A percentile compares a stretch with the other conserved stretches of the same genome.
phyloP scores from a whole-genome alignment of 2,888 invertebrate species.

The Drosophila limbata region DNA sequence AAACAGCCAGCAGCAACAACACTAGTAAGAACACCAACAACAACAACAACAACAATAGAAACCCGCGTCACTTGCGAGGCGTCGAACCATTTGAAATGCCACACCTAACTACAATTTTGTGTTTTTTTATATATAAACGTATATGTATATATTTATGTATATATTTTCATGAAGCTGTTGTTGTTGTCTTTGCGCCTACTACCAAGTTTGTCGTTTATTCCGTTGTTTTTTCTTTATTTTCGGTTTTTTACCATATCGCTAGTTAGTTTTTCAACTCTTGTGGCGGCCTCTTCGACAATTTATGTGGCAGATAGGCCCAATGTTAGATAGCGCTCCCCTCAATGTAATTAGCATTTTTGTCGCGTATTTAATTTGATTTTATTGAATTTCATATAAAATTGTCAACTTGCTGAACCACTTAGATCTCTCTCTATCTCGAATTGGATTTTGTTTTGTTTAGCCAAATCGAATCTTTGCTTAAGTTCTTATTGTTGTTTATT shows the following conservation, averaged over 20 bases:
- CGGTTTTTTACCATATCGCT: slow-evolving; percentile 26
- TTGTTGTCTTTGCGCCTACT: slow-evolving; percentile 71
- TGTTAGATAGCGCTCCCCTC: slow-evolving; percentile 10
- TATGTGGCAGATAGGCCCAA: slow-evolving; percentile 45
- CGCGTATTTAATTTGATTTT: slow-evolving; percentile 79
- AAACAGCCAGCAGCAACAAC: slow-evolving; percentile 45
- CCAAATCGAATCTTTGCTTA: slow-evolving; percentile 34
- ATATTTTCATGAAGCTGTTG: slow-evolving; percentile 44
- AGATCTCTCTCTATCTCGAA: slow-evolving; percentile 13
- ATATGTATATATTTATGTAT: slow-evolving; percentile 10
- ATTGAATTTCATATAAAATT: slow-evolving; percentile 75
- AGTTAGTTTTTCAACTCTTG: slow-evolving; percentile 55
- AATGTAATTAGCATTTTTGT: slow-evolving; percentile 74
- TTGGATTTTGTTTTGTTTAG: slow-evolving; percentile 39
- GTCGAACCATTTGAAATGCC: slow-evolving; percentile 81
- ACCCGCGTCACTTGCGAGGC: slow-evolving; percentile 71
- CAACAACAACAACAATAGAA: slow-evolving; percentile 39
- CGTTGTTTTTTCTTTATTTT: slow-evolving; percentile 16
- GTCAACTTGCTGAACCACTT: slow-evolving; percentile 79
- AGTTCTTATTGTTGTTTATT: slow-evolving; percentile 9
- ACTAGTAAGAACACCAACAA: slow-evolving; percentile 36
- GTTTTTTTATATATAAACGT: slow-evolving; percentile 26
- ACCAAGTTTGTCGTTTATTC: slow-evolving; percentile 63
- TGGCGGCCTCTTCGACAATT: slow-evolving; percentile 48
- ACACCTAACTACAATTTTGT: slow-evolving; percentile 77